phyloP scores from a whole-genome alignment of 1,140 invertebrate genomes.

The Drosophila carrolli region DNA sequence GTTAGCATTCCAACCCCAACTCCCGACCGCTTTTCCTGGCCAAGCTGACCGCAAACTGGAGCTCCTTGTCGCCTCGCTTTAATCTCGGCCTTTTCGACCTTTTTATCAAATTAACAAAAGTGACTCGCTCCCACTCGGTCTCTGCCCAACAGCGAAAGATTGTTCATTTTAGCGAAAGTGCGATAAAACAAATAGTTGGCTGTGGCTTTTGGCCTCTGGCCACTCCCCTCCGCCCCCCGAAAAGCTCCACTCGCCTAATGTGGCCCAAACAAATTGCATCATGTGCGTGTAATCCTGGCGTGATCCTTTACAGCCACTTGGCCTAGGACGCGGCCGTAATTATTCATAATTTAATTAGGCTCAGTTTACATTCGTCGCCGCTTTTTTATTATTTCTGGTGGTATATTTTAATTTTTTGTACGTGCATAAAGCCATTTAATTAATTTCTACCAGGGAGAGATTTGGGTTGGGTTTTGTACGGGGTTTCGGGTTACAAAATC shows the following conservation, averaged over 20 bases:
- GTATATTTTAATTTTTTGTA: constrained; percentile 60
- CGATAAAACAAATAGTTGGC: constrained; percentile 82
- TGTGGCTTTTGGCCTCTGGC: constrained; percentile 14
- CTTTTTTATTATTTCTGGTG: constrained; percentile 63
- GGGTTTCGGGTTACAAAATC: constrained; percentile 31
- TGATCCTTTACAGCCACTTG: constrained; percentile 63
- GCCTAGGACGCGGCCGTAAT: constrained; percentile 55
- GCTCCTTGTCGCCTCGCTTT: constrained; percentile 55
- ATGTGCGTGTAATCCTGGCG: constrained; percentile 73
- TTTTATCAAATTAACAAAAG: constrained; percentile 84
- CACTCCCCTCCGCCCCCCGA: constrained; percentile 9
- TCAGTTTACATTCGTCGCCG: constrained; percentile 74
- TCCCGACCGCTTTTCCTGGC: neutral
- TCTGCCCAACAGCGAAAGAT: constrained; percentile 28
- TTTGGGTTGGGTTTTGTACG: constrained; percentile 25
- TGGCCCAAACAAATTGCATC: constrained; percentile 79
- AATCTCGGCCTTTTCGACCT: constrained; percentile 75
- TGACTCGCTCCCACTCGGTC: constrained; percentile 35
- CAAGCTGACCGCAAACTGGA: constrained; percentile 36
- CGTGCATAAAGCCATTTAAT: constrained; percentile 84
- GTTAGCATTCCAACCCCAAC: constrained; percentile 10
- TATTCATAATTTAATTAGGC: constrained; percentile 84
- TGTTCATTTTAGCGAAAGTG: constrained; percentile 81
- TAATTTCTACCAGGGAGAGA: constrained; percentile 45
- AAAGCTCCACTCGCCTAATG: constrained; percentile 33